Base-by-base conservation (phyloP, 1,140 invertebrate species). In the Amyelois transitella region DNA sequence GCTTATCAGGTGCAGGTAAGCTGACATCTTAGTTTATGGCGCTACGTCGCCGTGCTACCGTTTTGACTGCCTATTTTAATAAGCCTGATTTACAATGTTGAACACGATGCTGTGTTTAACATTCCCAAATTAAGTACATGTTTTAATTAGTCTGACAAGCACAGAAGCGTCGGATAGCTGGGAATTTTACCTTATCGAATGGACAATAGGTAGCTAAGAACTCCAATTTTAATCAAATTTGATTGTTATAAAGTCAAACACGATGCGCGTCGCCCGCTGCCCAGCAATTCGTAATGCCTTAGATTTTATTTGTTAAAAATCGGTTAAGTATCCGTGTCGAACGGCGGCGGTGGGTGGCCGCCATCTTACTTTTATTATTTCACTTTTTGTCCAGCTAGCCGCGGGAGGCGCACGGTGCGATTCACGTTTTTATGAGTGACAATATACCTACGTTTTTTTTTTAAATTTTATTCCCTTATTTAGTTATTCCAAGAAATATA, bases 241-340 rank as follows among this genome's bases (percentile, higher is more conserved):
- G 61, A 74, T 80, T 63, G 60, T 69, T 71, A 76, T 75, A 73
- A 72, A 73, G 69, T 75, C 60, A 66, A 64, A 66, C 44, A 62
- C 44, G 63, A 64, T 63, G 72, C 70, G 48, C 54, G 54, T 68
- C 69, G 71, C 63, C 62, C 64, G 62, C 68, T 63, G 62, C 62
- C 64, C 57, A 51, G 44, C 81, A 67, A 86, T 86, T 86, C 83
- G 83, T 84, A 77, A 88, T 86, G 83, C 73, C 77, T 87, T 86
- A 85, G 81, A 88, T 88, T 89, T 89, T 89, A 89, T 89, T 88
- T 87, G 87, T 87, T 82, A 86, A 85, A 86, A 88, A 89, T 89
- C 88, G 81, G 79, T 86, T 89, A 89, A 89, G 86, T 88, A 86
- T 72, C 88, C 88, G 87, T 89, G 82, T 81, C 87, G 86, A 85